phyloP scores from a whole-genome alignment of 2,113 vertebrate species.

The Neotragus pygmaeus region DNA sequence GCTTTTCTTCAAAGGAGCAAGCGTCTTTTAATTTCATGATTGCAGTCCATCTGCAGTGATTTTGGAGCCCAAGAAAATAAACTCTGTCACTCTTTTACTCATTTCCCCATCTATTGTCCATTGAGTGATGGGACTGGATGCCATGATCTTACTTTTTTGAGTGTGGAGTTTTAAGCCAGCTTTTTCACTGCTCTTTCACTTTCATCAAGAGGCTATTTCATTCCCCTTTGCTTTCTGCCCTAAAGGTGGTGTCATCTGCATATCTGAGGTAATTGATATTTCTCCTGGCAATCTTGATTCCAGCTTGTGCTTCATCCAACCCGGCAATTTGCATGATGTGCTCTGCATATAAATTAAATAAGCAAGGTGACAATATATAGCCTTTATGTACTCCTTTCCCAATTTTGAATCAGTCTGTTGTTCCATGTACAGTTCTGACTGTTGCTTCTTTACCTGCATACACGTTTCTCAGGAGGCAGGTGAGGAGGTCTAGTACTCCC shows the following conservation, averaged over 20 bases:
- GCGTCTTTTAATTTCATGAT: not conserved
- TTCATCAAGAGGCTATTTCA: not conserved
- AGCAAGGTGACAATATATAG: not conserved
- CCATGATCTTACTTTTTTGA: not conserved
- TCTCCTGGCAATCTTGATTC: not conserved
- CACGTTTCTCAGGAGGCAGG: not conserved
- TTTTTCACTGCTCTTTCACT: not conserved
- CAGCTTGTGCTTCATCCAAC: not conserved
- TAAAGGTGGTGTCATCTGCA: not conserved
- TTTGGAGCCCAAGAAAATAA: not conserved
- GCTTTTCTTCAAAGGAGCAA: not conserved
- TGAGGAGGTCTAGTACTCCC: not conserved
- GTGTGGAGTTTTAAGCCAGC: not conserved
- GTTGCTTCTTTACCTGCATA: not conserved
- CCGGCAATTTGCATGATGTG: not conserved
- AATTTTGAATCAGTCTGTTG: not conserved
- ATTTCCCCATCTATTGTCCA: not conserved
- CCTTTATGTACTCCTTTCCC: not conserved
- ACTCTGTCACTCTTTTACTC: not conserved
- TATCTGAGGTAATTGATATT: not conserved
- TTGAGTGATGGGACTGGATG: not conserved
- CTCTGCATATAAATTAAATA: not conserved
- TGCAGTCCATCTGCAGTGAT: not conserved
- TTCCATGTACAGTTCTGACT: fast-evolving
- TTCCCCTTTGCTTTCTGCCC: not conserved